Evolutionary conservation across 2,888 invertebrate species (phyloP).

Genomic region (Crossocerus cetratus): DNA sequence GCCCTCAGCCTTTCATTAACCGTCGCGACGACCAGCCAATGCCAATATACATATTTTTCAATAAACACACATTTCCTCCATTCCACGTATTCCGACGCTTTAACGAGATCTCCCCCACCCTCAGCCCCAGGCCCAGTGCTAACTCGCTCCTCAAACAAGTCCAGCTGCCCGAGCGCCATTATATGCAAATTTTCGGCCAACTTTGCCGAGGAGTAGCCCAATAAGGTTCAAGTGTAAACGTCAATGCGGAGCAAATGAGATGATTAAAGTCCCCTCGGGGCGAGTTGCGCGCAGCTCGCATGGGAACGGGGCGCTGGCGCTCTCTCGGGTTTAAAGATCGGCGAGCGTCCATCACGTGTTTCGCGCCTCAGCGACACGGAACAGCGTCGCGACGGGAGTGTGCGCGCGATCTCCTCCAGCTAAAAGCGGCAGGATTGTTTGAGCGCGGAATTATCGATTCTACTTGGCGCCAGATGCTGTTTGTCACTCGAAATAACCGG

Average conservation of each 20-base stretch:
- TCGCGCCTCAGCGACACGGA: conserved; percentile 7
- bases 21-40: no score
- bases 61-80: no score
- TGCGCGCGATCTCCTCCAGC: conserved; percentile 1
- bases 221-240: background rate
- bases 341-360: conserved; percentile 24
- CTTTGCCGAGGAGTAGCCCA: background rate
- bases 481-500: conserved; percentile 16
- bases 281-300: no score
- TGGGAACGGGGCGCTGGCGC: no score
- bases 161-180: no score
- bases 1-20: background rate
- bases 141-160: no score
- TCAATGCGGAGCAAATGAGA: conserved; percentile 3
- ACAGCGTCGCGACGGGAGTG: conserved; percentile 1
- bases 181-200: no score
- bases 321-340: conserved; percentile 4
- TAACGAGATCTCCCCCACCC: no score
- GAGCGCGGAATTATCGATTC: conserved; percentile 26
- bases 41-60: no score
- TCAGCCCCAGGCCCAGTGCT: no score
- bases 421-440: conserved; percentile 27
- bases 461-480: conserved; percentile 40
- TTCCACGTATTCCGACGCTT: no score
- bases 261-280: background rate